These are phyloP conservation scores for Prunella fulvescens DNA, from an alignment of 2,113 vertebrate species.

Conservation along the genomic window DNA sequence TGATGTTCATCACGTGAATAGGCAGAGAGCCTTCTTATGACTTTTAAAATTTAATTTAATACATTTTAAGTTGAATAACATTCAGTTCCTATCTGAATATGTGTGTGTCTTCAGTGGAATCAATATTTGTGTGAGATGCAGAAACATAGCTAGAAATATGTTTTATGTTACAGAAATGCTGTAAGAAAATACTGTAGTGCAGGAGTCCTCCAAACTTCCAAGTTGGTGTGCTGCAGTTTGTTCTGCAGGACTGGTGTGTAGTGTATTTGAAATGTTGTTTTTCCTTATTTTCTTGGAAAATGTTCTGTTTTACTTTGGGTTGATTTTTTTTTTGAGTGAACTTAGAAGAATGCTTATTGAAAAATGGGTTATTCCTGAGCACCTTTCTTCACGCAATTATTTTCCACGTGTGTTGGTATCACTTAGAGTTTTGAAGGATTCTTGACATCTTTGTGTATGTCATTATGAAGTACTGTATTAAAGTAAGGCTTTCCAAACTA, in stretches of 20 bases:
- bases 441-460: neutral
- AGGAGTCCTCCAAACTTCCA: neutral
- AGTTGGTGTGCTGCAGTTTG: neutral
- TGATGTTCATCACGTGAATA: neutral
- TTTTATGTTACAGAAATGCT: neutral
- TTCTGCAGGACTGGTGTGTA: neutral
- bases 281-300: neutral
- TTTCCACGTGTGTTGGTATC: neutral
- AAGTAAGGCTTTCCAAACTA: neutral
- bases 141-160: neutral
- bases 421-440: neutral
- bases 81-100: neutral
- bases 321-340: neutral
- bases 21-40: neutral
- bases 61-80: conserved; percentile 25
- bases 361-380: neutral
- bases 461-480: neutral
- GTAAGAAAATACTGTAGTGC: neutral
- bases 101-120: neutral
- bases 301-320: neutral
- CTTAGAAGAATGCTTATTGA: neutral
- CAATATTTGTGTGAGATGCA: neutral
- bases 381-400: neutral
- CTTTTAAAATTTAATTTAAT: conserved; percentile 56
- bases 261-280: neutral